A percentile compares a stretch with the other conserved stretches of the same genome.
Evolutionary conservation across 2,113 vertebrate species (phyloP).

Genomic region (Romanogobio albipinnatus): DNA sequence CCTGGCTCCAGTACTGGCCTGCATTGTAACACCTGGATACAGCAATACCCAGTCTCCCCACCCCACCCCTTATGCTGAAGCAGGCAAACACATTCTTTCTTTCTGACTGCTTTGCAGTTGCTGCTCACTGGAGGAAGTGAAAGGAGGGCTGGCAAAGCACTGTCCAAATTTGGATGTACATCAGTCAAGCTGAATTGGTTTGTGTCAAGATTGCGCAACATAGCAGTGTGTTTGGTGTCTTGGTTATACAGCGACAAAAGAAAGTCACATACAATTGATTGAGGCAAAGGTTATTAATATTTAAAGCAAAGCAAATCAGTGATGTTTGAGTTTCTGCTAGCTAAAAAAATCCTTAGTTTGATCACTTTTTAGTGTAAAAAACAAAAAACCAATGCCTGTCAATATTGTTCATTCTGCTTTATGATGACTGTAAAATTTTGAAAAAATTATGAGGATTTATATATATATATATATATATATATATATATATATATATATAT

Average conservation of each 20-base stretch:
- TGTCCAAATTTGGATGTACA: constrained; percentile 34
- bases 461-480: no score
- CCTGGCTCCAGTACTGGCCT: constrained; percentile 28
- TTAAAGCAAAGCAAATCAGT: neutral
- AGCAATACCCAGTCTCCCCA: neutral
- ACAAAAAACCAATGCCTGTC: neutral
- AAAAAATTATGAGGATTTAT: no score
- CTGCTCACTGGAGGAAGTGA: constrained; percentile 30
- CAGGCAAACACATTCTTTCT: constrained; percentile 29
- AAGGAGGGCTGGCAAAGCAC: constrained; percentile 12
- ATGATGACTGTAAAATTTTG: no score
- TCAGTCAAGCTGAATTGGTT: constrained; percentile 17
- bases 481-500: no score
- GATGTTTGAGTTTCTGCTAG: neutral
- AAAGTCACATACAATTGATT: neutral
- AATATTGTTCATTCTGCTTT: neutral
- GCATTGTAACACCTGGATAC: constrained; percentile 42
- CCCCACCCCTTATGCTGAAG: constrained; percentile 29
- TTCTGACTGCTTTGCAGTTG: constrained; percentile 33
- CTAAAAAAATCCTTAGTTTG: no score
- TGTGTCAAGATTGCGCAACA: neutral
- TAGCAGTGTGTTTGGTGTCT: constrained; percentile 4
- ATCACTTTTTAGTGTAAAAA: neutral
- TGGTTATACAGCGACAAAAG: neutral
- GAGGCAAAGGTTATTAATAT: constrained; percentile 6